phyloP scores from a whole-genome alignment of 2,888 invertebrate genomes.

The Tiliacea citrago region DNA sequence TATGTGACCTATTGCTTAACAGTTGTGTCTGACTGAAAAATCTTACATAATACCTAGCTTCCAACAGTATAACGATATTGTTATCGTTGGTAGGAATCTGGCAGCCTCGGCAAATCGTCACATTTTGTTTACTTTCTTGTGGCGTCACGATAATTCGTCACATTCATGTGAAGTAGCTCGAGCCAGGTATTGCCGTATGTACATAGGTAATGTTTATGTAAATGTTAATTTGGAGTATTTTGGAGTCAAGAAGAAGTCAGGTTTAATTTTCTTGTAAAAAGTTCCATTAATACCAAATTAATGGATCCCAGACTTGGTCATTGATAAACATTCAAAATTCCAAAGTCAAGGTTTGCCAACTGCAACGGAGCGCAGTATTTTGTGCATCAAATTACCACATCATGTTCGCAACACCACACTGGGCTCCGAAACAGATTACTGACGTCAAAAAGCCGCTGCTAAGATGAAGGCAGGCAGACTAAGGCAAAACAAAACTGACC shows the following conservation, averaged over 20 bases:
- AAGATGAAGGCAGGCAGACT: too few species aligned
- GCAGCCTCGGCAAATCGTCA: not conserved
- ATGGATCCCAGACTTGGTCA: too few species aligned
- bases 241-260: not conserved
- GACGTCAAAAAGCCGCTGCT: too few species aligned
- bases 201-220: constrained; percentile 42
- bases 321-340: too few species aligned
- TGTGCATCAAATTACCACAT: too few species aligned
- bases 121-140: constrained; percentile 17
- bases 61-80: not conserved
- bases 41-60: not conserved
- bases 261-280: constrained; percentile 1
- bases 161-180: constrained; percentile 18
- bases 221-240: constrained; percentile 16
- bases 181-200: not conserved
- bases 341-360: too few species aligned
- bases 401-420: too few species aligned
- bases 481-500: too few species aligned
- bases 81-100: not conserved
- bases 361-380: too few species aligned
- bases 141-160: constrained; percentile 22
- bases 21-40: not conserved
- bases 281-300: not conserved
- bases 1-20: not conserved
- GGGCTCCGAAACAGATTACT: too few species aligned